Percentiles rank a stretch among this genome's conserved stretches.
These are phyloP conservation scores for Trematomus bernacchii DNA, from an alignment of 2,797 vertebrate species.

Conservation along the genomic window DNA sequence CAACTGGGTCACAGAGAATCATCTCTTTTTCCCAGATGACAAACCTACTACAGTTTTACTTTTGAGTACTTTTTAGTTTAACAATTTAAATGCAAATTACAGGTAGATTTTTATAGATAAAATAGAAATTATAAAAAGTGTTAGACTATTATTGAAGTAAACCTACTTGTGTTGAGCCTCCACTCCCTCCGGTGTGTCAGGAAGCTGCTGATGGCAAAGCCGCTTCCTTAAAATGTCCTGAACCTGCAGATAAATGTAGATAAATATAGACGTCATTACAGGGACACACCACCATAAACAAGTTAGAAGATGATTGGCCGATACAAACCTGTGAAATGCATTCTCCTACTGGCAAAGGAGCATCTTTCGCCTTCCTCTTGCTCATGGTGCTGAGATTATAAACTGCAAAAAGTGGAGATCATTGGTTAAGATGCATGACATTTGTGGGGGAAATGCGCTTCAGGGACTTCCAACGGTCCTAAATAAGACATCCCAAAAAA, in stretches of 20 bases:
- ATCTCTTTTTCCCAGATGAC: slow-evolving; percentile 25
- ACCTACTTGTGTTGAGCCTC: slow-evolving; percentile 93
- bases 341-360: slow-evolving; percentile 74
- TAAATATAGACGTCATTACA: background rate
- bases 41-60: background rate
- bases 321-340: slow-evolving; percentile 89
- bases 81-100: no score
- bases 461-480: background rate
- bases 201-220: slow-evolving; percentile 84
- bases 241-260: slow-evolving; percentile 75
- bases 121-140: no score
- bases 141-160: background rate
- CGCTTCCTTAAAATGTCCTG: slow-evolving; percentile 90
- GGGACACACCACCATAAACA: background rate
- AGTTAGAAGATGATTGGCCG: background rate
- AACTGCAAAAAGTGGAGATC: slow-evolving; percentile 8
- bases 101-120: background rate
- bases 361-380: slow-evolving; percentile 86
- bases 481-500: background rate
- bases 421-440: background rate
- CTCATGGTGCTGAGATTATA: slow-evolving; percentile 80
- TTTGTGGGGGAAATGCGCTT: background rate
- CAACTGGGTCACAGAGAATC: slow-evolving; percentile 59
- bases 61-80: background rate
- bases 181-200: slow-evolving; percentile 83